Percentiles rank a stretch among this genome's conserved stretches.
phyloP scores from a whole-genome alignment of 2,797 vertebrate genomes.

The Brotula barbata region DNA sequence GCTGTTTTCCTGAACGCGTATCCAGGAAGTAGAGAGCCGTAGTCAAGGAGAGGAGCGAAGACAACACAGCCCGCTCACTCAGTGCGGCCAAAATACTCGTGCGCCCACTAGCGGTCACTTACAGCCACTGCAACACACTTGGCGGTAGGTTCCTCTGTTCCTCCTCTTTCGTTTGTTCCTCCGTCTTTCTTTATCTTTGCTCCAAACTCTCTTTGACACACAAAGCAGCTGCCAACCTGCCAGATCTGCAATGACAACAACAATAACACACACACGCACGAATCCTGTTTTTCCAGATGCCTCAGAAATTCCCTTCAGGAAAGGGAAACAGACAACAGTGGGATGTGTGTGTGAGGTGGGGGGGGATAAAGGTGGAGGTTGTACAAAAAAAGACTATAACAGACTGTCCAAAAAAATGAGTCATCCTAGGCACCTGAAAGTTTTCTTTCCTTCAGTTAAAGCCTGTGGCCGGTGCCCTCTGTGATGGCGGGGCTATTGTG shows the following conservation, averaged over 20 bases:
- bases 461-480: slow-evolving; percentile 62
- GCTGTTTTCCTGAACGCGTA: slow-evolving; percentile 53
- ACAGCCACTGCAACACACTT: background rate
- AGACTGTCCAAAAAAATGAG: slow-evolving; percentile 29
- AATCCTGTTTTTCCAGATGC: slow-evolving; percentile 76
- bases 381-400: slow-evolving; percentile 33
- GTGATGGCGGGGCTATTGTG: slow-evolving; percentile 61
- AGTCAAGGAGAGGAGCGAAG: slow-evolving; percentile 46
- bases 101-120: slow-evolving; percentile 55
- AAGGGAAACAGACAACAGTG: slow-evolving; percentile 75
- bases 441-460: slow-evolving; percentile 55
- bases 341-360: slow-evolving; percentile 56
- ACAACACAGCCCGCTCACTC: slow-evolving; percentile 10
- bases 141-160: too few relatives aligned
- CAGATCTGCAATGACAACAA: slow-evolving; percentile 41
- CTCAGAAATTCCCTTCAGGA: slow-evolving; percentile 70
- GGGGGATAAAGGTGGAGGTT: slow-evolving; percentile 17
- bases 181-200: background rate
- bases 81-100: background rate
- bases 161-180: background rate
- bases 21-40: slow-evolving; percentile 72
- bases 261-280: slow-evolving; percentile 22
- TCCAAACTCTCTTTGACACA: background rate
- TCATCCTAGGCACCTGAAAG: slow-evolving; percentile 60
- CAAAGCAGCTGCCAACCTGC: background rate